Evolutionary conservation across 2,888 invertebrate genomes (phyloP).

Genomic region (Hymenopus coronatus): DNA sequence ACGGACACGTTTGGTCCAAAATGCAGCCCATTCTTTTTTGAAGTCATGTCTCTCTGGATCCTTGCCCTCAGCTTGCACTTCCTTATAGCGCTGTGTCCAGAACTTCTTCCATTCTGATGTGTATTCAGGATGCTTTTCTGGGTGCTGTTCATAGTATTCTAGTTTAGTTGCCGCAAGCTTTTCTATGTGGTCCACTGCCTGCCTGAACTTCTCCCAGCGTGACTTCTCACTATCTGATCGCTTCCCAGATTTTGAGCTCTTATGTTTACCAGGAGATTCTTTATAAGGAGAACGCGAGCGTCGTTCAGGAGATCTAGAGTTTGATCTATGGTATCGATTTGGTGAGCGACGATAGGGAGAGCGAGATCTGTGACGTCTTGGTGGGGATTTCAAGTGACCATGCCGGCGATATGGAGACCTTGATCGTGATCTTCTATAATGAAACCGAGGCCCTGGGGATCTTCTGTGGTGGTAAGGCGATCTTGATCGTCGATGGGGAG

Average conservation of each 20-base stretch:
- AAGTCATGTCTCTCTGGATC: conserved; percentile 80
- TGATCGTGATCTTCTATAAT: neutral
- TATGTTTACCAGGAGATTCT: neutral
- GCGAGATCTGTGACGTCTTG: conserved; percentile 40
- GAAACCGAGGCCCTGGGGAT: neutral
- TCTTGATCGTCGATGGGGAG: neutral
- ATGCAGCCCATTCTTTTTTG: conserved; percentile 84
- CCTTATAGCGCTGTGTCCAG: conserved; percentile 81
- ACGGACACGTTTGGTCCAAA: conserved; percentile 79
- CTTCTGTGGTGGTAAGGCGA: neutral
- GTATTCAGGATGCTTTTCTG: conserved; percentile 84
- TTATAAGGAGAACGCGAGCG: neutral
- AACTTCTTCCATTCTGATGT: conserved; percentile 89
- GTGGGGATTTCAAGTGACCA: neutral
- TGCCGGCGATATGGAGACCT: neutral
- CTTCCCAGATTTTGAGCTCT: neutral
- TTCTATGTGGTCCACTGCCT: conserved; percentile 50
- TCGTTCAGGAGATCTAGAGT: neutral
- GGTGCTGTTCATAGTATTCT: conserved; percentile 76
- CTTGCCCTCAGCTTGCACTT: conserved; percentile 68
- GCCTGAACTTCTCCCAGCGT: conserved; percentile 57
- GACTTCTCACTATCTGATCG: conserved; percentile 36
- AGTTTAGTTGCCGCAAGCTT: conserved; percentile 47
- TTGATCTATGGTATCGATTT: neutral
- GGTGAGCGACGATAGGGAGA: conserved; percentile 36